Percentiles rank a stretch among this genome's conserved stretches.
Evolutionary conservation across 2,797 vertebrate genomes (phyloP).

Genomic region (Moxostoma hubbsi): DNA sequence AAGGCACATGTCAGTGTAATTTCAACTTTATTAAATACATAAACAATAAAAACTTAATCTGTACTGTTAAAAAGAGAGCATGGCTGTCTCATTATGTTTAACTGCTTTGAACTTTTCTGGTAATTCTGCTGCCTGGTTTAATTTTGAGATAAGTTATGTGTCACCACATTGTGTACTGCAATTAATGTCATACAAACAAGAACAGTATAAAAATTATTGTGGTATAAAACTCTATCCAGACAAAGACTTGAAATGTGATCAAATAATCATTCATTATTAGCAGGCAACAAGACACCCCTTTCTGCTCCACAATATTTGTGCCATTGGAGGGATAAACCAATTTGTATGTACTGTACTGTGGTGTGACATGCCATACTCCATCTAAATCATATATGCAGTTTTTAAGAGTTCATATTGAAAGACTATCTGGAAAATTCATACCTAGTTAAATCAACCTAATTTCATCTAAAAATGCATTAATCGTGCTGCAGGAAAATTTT

Average conservation of each 20-base stretch:
- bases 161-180: slow-evolving; percentile 8
- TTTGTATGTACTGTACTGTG: neutral
- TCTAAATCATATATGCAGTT: too few relatives aligned
- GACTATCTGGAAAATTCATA: neutral
- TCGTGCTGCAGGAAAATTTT: too few relatives aligned
- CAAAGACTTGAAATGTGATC: neutral
- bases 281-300: neutral
- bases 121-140: neutral
- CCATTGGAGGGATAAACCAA: slow-evolving; percentile 34
- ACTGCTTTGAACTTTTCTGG: neutral
- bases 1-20: too few relatives aligned
- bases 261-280: neutral
- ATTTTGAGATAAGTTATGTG: neutral
- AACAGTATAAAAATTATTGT: neutral
- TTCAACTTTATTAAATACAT: too few relatives aligned
- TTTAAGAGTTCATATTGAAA: too few relatives aligned
- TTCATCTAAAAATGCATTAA: too few relatives aligned
- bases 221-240: slow-evolving; percentile 22
- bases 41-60: neutral
- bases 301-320: slow-evolving; percentile 9
- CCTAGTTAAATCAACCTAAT: too few relatives aligned
- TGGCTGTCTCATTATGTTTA: neutral
- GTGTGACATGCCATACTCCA: too few relatives aligned
- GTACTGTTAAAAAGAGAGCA: neutral
- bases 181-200: slow-evolving; percentile 24